Base-by-base conservation (phyloP, 1,140 invertebrate genomes). In the Pseudomyrmex dendroicus region DNA sequence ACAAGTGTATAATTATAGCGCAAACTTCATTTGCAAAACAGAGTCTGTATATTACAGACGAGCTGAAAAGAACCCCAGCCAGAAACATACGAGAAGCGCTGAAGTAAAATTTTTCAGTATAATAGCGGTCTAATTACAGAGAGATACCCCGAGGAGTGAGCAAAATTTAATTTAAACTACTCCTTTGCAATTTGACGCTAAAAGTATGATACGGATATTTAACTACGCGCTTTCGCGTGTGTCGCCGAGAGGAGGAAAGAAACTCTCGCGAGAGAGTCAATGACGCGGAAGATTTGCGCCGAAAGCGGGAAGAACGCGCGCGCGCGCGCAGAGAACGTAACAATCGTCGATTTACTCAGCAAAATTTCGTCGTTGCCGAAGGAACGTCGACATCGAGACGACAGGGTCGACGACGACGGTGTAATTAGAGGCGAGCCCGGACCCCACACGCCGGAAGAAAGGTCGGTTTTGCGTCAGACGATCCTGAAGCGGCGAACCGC, bases 391-490 rank as follows among this genome's bases (percentile, higher is more conserved):
- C 87, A 62, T 80, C 82, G 82, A 63, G 80, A 80, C 57, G 73
- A 68, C 35, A 7, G 35, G 35, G 35, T 35, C 35, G 35, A 35
- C 35, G 62, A 61, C 62, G 25, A 46, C 17, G 57, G 56, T 84
- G 86, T 90, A 91, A 91, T 91, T 90, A 90, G 86, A 83, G 83
- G 35, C 59, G 78, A 89, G 78, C 57, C 13, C 73, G 68, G 64
- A 77, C 70, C 84, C 82, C 63, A 70, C 80, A 52, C 10, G 67
- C 56, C 77, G 88, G 84, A 89, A 90, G 86, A 72, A 86, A 85
- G 86, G 83, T 77, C 57, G 83, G 83, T 85, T 89, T 90, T 87
- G 68, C 77, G 35, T 35, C 35, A 66, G 56, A 25, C 86, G 77
- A 89, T 85, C 52, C 59, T 72, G 62, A 73, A 82, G 62, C 78